A percentile compares a stretch with the other conserved stretches of the same genome.
Conservation (phyloP, 2,113 vertebrate species). For the Ginglymostoma cirratum region DNA sequence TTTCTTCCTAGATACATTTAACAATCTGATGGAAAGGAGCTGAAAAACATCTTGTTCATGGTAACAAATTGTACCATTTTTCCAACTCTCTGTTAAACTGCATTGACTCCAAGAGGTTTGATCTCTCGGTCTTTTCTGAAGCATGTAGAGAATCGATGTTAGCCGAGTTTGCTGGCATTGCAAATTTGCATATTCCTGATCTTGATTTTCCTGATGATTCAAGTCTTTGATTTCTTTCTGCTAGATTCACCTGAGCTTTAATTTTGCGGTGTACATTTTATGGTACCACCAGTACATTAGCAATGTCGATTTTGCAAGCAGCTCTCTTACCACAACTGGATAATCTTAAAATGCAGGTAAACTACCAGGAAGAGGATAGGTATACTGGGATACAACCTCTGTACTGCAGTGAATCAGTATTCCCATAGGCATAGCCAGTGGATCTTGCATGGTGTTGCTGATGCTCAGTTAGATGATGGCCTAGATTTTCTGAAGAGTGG, state of each 20-base stretch:
- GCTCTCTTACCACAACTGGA: neutral
- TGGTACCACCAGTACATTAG: neutral
- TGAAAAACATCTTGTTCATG: neutral
- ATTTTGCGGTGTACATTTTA: neutral
- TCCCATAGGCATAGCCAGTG: neutral
- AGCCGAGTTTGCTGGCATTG: neutral
- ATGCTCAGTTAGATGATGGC: neutral
- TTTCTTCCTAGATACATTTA: neutral
- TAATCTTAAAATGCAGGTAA: neutral
- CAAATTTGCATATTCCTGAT: neutral
- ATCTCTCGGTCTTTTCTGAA: neutral
- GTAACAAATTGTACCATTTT: neutral
- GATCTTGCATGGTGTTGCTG: neutral
- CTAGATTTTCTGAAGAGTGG: too few species aligned
- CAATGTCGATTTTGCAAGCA: neutral
- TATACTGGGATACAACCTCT: neutral
- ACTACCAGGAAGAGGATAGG: neutral
- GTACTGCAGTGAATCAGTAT: neutral
- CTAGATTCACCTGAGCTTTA: neutral
- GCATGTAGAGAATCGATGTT: neutral
- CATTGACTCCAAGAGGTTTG: neutral
- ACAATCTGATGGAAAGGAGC: constrained; percentile 13
- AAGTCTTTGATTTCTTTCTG: neutral
- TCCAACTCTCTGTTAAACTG: neutral
- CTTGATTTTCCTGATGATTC: neutral